Percentiles rank a stretch among this genome's conserved stretches.
Evolutionary conservation across 2,797 vertebrate genomes (phyloP).

Genomic region (Coccyzus lansbergi): DNA sequence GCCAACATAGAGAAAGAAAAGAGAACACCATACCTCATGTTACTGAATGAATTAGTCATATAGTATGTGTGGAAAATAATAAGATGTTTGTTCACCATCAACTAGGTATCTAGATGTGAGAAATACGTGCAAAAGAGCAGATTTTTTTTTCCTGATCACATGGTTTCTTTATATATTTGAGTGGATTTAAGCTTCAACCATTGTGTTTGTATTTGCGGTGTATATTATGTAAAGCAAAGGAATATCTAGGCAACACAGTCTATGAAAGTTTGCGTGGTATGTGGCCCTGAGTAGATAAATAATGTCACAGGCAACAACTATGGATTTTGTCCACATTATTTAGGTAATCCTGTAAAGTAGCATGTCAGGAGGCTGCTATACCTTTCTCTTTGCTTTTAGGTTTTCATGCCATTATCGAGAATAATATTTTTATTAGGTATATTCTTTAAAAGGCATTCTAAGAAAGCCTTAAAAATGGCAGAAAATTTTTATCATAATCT

Average conservation of each 20-base stretch:
- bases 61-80: neutral
- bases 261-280: neutral
- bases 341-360: neutral
- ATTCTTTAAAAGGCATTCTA: fast-evolving
- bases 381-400: neutral
- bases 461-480: neutral
- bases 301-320: neutral
- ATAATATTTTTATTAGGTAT: neutral
- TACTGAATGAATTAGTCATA: neutral
- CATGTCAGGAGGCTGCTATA: neutral
- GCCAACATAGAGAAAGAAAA: neutral
- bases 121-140: neutral
- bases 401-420: neutral
- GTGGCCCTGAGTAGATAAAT: neutral
- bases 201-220: neutral
- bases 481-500: neutral
- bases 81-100: neutral
- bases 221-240: neutral
- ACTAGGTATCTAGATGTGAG: neutral
- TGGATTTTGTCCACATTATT: neutral
- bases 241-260: neutral
- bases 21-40: neutral
- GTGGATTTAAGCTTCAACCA: neutral
- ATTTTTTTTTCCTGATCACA: neutral
- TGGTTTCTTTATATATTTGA: neutral